Conservation (phyloP, 2,888 invertebrate genomes). For the Monopis laevigella region DNA sequence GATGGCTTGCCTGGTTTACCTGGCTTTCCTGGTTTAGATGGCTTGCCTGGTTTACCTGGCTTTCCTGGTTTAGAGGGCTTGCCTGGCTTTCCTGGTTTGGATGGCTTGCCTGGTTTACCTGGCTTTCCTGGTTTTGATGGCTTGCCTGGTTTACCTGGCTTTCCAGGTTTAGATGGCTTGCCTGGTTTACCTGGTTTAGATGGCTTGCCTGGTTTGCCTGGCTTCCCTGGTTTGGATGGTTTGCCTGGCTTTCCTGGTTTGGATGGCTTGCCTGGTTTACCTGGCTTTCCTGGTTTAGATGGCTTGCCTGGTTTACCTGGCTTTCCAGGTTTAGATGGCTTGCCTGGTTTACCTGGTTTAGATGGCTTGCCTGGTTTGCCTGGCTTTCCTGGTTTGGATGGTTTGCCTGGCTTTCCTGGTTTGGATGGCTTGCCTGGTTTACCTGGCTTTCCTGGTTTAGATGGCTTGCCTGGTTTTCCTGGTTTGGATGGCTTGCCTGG, state of each 20-base stretch:
- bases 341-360: conserved; percentile 28
- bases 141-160: not conserved
- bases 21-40: conserved; percentile 8
- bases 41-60: conserved; percentile 2
- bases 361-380: conserved; percentile 20
- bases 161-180: not conserved
- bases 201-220: conserved; percentile 5
- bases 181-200: conserved; percentile 1
- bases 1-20: conserved; percentile 9
- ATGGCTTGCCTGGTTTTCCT: conserved; percentile 13
- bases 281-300: conserved; percentile 9
- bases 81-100: not conserved
- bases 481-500: conserved; percentile 12
- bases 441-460: conserved; percentile 19
- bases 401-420: conserved; percentile 5
- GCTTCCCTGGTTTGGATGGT: not conserved
- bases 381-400: conserved; percentile 20
- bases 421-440: conserved; percentile 26
- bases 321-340: conserved; percentile 19
- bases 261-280: not conserved
- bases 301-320: conserved; percentile 24
- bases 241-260: conserved; percentile 4
- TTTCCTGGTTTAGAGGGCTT: not conserved
- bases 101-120: not conserved
- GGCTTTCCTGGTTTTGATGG: conserved; percentile 4